These are phyloP conservation scores for Prunella strophiata DNA, from an alignment of 2,797 vertebrate species.

Conservation along the genomic window DNA sequence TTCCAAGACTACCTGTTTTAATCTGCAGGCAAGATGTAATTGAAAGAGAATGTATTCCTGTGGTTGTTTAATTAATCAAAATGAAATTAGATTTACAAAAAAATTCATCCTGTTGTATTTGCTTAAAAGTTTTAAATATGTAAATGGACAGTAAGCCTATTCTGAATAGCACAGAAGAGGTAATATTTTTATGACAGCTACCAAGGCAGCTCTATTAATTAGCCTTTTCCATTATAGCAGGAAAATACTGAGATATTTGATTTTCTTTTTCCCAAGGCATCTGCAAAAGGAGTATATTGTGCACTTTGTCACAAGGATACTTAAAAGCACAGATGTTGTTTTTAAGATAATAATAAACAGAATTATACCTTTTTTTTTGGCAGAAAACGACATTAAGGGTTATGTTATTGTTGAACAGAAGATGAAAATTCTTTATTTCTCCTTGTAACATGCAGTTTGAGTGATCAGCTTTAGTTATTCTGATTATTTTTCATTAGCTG, in stretches of 20 bases:
- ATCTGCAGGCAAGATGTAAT: background rate
- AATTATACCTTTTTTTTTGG: conserved; percentile 8
- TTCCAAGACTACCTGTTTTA: background rate
- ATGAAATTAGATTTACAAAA: background rate
- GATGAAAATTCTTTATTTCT: conserved; percentile 37
- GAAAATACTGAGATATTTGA: background rate
- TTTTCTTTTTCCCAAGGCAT: background rate
- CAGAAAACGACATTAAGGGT: conserved; percentile 12
- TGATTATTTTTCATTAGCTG: conserved; percentile 36
- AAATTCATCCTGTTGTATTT: background rate
- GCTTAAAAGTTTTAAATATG: background rate
- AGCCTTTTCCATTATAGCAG: background rate
- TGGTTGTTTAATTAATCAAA: background rate
- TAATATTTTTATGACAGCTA: background rate
- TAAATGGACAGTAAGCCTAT: background rate
- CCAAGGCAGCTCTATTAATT: background rate
- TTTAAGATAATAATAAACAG: conserved; percentile 44
- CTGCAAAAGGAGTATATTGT: conserved; percentile 1
- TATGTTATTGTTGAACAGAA: conserved; percentile 46
- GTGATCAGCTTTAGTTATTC: conserved; percentile 1
- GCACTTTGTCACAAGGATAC: conserved; percentile 23
- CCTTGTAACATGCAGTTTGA: background rate
- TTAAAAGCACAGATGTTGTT: background rate
- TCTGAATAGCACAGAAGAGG: background rate
- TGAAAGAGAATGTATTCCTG: background rate